These are phyloP conservation scores for Drosophila affinis DNA, from an alignment of 2,888 invertebrate species.

Conservation along the genomic window DNA sequence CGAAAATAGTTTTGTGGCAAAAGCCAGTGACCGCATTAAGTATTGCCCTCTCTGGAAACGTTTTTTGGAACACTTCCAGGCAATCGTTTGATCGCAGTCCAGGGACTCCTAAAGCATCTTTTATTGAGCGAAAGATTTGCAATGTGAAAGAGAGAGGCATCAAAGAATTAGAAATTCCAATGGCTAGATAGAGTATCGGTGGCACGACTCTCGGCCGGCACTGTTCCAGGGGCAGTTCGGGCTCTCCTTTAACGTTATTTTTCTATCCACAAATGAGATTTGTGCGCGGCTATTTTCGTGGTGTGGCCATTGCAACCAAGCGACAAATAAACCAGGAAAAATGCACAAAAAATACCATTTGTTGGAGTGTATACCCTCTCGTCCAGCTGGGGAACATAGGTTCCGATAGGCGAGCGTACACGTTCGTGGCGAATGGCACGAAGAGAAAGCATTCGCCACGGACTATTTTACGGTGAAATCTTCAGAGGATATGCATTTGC, in stretches of 20 bases:
- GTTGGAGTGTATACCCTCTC: too few species aligned
- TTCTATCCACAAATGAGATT: not conserved
- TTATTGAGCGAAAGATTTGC: not conserved
- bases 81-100: conserved; percentile 10
- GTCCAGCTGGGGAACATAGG: not conserved
- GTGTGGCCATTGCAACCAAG: not conserved
- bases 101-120: conserved; percentile 37
- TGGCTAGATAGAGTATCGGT: not conserved
- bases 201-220: not conserved
- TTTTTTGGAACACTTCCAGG: conserved; percentile 73
- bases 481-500: too few species aligned
- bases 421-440: too few species aligned
- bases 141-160: not conserved
- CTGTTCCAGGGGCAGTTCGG: not conserved
- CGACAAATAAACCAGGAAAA: not conserved
- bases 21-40: conserved; percentile 81
- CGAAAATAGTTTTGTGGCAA: conserved; percentile 70
- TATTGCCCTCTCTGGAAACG: conserved; percentile 47
- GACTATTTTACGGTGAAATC: too few species aligned
- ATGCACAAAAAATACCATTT: not conserved
- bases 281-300: conserved; percentile 1
- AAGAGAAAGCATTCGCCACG: too few species aligned
- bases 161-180: not conserved
- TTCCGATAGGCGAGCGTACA: too few species aligned
- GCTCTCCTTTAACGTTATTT: not conserved